phyloP scores from a whole-genome alignment of 2,113 vertebrate species.

The Gracilinanus agilis region DNA sequence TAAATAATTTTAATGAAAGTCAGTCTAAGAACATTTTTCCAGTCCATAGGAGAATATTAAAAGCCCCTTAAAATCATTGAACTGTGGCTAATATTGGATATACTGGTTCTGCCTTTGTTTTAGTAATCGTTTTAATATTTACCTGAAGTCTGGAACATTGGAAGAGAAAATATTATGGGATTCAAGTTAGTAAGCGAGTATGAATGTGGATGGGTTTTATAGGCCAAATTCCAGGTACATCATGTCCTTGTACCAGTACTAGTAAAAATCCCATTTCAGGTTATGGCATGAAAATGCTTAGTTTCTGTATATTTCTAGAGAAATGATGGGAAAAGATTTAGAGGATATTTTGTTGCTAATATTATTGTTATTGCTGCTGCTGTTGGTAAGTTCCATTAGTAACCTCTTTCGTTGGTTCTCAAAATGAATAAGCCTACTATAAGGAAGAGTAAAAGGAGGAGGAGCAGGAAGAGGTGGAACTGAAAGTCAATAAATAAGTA shows the following conservation, averaged over 20 bases:
- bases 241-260: not conserved
- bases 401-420: not conserved
- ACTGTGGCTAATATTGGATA: not conserved
- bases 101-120: constrained; percentile 1
- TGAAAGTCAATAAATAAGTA: not conserved
- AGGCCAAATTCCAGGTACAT: not conserved
- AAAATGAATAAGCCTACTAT: not conserved
- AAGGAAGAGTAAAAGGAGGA: not conserved
- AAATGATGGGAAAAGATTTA: not conserved
- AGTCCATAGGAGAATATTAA: not conserved
- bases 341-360: not conserved
- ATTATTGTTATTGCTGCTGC: not conserved
- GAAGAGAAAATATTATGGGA: not conserved
- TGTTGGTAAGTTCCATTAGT: not conserved
- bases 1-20: constrained; percentile 39
- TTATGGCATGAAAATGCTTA: not conserved
- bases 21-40: constrained; percentile 32
- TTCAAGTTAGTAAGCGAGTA: not conserved
- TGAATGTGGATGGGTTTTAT: not conserved
- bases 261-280: not conserved
- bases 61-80: constrained; percentile 27
- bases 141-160: not conserved
- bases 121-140: not conserved
- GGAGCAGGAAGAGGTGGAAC: not conserved
- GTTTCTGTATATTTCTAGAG: not conserved